phyloP scores from a whole-genome alignment of 2,113 vertebrate genomes.

The Macquaria ambigua region DNA sequence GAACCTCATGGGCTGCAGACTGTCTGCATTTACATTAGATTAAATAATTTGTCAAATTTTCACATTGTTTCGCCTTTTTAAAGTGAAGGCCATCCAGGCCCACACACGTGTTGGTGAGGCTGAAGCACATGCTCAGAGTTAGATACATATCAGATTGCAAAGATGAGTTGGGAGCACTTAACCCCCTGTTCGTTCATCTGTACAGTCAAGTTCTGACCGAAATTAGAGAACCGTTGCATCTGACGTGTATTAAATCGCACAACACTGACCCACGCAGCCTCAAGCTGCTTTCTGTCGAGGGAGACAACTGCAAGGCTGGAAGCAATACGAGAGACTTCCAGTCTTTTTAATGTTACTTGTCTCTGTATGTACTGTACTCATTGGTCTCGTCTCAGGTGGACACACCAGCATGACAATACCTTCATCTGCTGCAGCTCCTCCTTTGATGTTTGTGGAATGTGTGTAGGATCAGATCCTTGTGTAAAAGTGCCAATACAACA shows the following conservation, averaged over 20 bases:
- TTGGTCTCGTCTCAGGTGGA: slow-evolving; percentile 21
- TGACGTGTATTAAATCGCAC: slow-evolving; percentile 39
- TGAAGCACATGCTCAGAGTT: slow-evolving; percentile 27
- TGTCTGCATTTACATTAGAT: slow-evolving; percentile 18
- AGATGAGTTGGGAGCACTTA: slow-evolving; percentile 23
- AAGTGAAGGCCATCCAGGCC: slow-evolving; percentile 32
- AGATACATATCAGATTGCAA: slow-evolving; percentile 33
- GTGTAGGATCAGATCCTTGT: not conserved
- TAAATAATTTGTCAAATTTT: slow-evolving; percentile 45
- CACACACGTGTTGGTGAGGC: slow-evolving; percentile 25
- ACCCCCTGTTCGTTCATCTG: slow-evolving; percentile 10
- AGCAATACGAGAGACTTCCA: slow-evolving; percentile 24
- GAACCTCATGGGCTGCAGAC: not conserved
- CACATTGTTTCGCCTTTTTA: not conserved
- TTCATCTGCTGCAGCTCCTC: not conserved
- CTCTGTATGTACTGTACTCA: slow-evolving; percentile 9
- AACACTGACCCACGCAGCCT: slow-evolving; percentile 21
- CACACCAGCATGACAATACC: not conserved
- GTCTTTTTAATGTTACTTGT: slow-evolving; percentile 22
- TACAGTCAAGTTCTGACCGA: slow-evolving; percentile 1
- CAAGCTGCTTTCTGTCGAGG: slow-evolving; percentile 10
- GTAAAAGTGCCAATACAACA: not conserved
- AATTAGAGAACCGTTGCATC: slow-evolving; percentile 17
- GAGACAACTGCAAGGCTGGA: slow-evolving; percentile 28
- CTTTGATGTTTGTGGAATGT: not conserved